Percentiles rank a stretch among this genome's conserved stretches.
Conservation (phyloP, 2,113 vertebrate genomes). For the Oriolus oriolus region DNA sequence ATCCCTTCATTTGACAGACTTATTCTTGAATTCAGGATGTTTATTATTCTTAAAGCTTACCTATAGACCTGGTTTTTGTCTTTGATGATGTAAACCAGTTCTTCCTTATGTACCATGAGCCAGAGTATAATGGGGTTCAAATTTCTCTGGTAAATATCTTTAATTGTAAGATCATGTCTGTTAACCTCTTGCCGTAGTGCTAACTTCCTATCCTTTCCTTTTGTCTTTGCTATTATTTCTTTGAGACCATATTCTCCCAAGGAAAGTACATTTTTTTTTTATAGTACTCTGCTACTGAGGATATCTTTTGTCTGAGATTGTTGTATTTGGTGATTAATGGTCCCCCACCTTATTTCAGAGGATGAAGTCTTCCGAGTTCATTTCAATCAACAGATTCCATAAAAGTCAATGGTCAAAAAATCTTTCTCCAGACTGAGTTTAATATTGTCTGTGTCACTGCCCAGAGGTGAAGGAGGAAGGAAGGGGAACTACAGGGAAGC, state of each 20-base stretch:
- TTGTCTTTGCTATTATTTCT: conserved; percentile 40
- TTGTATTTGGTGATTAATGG: background rate
- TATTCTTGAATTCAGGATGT: conserved; percentile 81
- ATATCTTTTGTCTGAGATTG: background rate
- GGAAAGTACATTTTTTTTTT: background rate
- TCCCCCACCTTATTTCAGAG: background rate
- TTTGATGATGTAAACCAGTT: conserved; percentile 83
- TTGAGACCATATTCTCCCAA: background rate
- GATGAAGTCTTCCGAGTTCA: background rate
- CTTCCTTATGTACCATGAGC: conserved; percentile 66
- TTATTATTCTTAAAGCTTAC: conserved; percentile 87
- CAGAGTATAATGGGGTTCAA: conserved; percentile 74
- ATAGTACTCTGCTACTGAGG: background rate
- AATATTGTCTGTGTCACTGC: fast-evolving
- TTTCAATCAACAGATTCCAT: background rate
- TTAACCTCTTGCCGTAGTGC: conserved; percentile 56
- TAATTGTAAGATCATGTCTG: conserved; percentile 76
- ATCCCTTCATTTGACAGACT: conserved; percentile 79
- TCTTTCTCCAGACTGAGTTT: background rate
- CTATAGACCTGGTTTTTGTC: conserved; percentile 84
- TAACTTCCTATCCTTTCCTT: conserved; percentile 36
- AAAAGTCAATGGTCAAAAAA: background rate
- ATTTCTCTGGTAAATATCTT: conserved; percentile 80
- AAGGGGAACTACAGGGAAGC: background rate
- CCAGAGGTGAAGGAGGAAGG: background rate